Evolutionary conservation across 2,888 invertebrate species (phyloP).

Genomic region (Lordiphosa fenestrarum): DNA sequence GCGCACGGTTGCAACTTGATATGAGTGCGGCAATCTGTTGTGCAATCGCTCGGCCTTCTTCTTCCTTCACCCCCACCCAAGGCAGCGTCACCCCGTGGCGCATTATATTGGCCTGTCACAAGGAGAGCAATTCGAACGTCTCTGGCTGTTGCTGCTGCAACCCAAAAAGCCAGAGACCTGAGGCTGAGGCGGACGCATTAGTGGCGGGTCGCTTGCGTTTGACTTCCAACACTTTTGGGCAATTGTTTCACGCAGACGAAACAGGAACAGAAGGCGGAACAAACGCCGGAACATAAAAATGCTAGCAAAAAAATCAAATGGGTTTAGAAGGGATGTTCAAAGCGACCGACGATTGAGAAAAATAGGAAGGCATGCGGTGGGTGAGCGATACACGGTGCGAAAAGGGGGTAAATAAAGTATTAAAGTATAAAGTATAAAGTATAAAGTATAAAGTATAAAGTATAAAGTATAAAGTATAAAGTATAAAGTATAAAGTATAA

Average conservation of each 20-base stretch:
- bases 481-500: no score
- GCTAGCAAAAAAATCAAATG: constrained; percentile 36
- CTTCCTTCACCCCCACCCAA: constrained; percentile 3
- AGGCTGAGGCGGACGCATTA: constrained; percentile 65
- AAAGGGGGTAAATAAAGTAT: neutral
- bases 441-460: no score
- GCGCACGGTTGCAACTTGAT: constrained; percentile 74
- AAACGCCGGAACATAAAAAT: constrained; percentile 79
- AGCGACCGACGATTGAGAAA: constrained; percentile 39
- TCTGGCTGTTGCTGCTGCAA: constrained; percentile 26
- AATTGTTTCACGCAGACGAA: constrained; percentile 73
- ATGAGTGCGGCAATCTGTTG: constrained; percentile 78
- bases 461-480: no score
- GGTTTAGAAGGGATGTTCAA: constrained; percentile 56
- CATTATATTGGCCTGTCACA: constrained; percentile 80
- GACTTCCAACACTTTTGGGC: constrained; percentile 78
- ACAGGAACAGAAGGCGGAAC: constrained; percentile 79
- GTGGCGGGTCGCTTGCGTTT: constrained; percentile 75
- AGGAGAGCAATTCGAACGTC: constrained; percentile 80
- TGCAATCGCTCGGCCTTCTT: constrained; percentile 62
- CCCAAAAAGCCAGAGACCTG: constrained; percentile 3
- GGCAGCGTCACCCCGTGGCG: constrained; percentile 74
- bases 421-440: no score
- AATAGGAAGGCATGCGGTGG: constrained; percentile 7
- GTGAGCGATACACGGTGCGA: constrained; percentile 3